Evolutionary conservation across 2,888 invertebrate genomes (phyloP).

Genomic region (Acleris laterana): DNA sequence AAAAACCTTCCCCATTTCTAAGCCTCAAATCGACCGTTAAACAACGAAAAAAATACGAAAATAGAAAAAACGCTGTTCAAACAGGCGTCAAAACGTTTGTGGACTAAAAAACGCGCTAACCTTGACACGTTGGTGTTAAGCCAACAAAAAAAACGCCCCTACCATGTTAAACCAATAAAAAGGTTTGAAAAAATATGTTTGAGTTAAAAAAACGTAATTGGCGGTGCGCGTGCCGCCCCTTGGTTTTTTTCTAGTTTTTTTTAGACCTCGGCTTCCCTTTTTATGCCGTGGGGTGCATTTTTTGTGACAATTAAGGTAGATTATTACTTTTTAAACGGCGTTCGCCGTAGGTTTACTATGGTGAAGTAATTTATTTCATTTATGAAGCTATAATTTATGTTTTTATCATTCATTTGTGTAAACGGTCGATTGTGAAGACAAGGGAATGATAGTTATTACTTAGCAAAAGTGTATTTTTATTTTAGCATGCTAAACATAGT

Average conservation of each 20-base stretch:
- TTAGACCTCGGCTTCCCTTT: constrained; percentile 52
- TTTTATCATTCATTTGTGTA: constrained; percentile 34
- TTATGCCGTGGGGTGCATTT: constrained; percentile 70
- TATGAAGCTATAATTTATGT: constrained; percentile 42
- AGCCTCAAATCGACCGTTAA: constrained; percentile 66
- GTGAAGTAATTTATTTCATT: constrained; percentile 53
- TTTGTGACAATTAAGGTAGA: constrained; percentile 72
- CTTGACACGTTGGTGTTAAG: constrained; percentile 63
- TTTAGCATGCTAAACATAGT: neutral
- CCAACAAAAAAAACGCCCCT: constrained; percentile 70
- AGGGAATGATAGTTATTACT: neutral
- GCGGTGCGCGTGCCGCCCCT: constrained; percentile 75
- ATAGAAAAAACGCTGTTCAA: constrained; percentile 13
- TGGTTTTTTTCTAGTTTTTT: constrained; percentile 59
- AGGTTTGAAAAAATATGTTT: constrained; percentile 63
- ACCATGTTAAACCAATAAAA: constrained; percentile 69
- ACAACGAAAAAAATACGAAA: constrained; percentile 61
- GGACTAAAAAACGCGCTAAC: constrained; percentile 60
- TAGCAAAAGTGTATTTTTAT: neutral
- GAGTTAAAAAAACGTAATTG: constrained; percentile 76
- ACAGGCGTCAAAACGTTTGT: constrained; percentile 31
- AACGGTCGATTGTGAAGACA: neutral
- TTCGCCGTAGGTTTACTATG: constrained; percentile 45
- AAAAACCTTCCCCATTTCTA: constrained; percentile 49
- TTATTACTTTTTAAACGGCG: constrained; percentile 62